A percentile compares a stretch with the other conserved stretches of the same genome.
Evolutionary conservation across 64 coral and sea anemone species (phyloP).

Genomic region (Porites australiensis): DNA sequence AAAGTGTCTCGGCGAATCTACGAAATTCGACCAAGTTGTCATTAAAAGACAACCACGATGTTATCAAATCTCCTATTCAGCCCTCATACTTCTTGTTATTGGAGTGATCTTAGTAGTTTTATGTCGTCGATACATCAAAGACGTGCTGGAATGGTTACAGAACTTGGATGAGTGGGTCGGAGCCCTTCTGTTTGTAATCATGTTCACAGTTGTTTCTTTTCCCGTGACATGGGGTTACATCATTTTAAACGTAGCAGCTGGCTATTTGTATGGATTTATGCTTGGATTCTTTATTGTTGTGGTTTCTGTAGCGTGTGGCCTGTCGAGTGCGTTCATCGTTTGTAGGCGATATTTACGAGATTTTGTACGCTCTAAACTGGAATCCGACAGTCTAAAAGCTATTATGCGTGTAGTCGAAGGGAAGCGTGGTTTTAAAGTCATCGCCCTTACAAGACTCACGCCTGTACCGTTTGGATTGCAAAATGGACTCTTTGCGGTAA

Average conservation of each 20-base stretch:
- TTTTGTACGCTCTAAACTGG: constrained; percentile 87
- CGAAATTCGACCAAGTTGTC: constrained; percentile 96
- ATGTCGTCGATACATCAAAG: constrained; percentile 91
- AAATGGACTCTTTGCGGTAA: constrained; percentile 98
- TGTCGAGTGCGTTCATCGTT: constrained; percentile 79
- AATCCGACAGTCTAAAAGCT: constrained; percentile 96
- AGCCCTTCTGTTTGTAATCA: constrained; percentile 85
- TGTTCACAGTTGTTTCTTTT: constrained; percentile 99
- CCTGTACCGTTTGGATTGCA: constrained; percentile 98
- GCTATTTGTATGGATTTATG: constrained; percentile 95
- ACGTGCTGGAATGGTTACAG: constrained; percentile 93
- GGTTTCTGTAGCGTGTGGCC: constrained; percentile 83
- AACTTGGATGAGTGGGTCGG: constrained; percentile 92
- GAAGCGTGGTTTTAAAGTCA: constrained; percentile 89
- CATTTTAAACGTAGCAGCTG: constrained; percentile 94
- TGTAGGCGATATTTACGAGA: constrained; percentile 91
- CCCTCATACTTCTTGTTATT: constrained; percentile 79
- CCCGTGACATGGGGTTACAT: constrained; percentile 99
- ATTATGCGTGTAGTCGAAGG: constrained; percentile 97
- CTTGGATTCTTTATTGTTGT: constrained; percentile 82
- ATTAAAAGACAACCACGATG: constrained; percentile 75
- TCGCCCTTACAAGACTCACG: constrained; percentile 90
- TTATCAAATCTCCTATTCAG: constrained; percentile 89
- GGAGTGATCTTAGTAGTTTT: constrained; percentile 83
- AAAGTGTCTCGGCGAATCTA: constrained; percentile 94